Base-by-base conservation (phyloP, 2,888 invertebrate genomes). In the Alcis repandata region DNA sequence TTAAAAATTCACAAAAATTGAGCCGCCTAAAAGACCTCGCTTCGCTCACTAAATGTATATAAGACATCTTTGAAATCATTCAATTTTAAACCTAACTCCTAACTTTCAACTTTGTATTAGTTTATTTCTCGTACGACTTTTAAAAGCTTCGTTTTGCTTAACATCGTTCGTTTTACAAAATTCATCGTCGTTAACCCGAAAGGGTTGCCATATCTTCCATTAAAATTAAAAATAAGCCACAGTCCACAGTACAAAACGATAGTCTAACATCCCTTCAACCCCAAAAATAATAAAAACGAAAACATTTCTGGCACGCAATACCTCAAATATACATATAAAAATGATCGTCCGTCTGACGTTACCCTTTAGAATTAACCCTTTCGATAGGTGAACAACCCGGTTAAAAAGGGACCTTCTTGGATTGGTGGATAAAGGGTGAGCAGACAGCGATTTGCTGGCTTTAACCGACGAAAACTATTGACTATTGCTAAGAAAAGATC, bases 341-440 rank as follows among this genome's bases (percentile, higher is more conserved):
- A 82, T 85, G 84, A 84, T 83, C 65, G 83, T 81, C 83, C 79
- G 87, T 82, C 82, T 81, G 80, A 51, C 59, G 60, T 80, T 86
- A 87, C 91, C 92, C 91, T 89, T 86, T 63, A 87, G 88, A 90
- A 89, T 91, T 91, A 91, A 91, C 92, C 92, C 91, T 91, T 66
- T 90, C 86, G 86, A 85, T 87, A 92, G 92, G 92, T 92, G 92
- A 92, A 92, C 91, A 91, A 92, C 91, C 92, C 89, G 82, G 83
- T 81, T 86, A 80, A 85, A n/a, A 88, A 87, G 84, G 87, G 85
- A 86, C 88, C 85, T 87, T 80, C 86, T 83, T 82, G 75, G 73
- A 66, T 68, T 57, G 58, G 53, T 67, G 66, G 52, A 61, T 69
- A 73, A 80, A 80, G 71, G 52, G 80, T 32, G 59, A 70, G 74